Percentiles rank a stretch among this genome's conserved stretches.
Conservation (phyloP, 2,113 vertebrate species). For the Vidua macroura region DNA sequence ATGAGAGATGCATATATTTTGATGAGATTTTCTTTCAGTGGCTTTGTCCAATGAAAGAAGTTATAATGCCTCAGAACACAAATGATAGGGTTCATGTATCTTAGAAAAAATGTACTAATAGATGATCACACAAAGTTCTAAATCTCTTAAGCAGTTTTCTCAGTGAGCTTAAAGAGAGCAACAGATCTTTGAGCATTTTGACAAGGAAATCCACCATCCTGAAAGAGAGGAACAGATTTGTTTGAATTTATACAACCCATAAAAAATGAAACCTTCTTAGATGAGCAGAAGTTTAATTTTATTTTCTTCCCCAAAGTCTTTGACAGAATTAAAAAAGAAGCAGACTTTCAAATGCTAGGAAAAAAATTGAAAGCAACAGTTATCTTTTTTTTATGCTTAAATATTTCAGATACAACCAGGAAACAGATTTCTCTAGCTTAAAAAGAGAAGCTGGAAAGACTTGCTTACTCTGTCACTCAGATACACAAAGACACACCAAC, state of each 20-base stretch:
- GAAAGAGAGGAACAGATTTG: conserved; percentile 72
- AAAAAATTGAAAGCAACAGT: conserved; percentile 60
- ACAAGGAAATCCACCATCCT: conserved; percentile 58
- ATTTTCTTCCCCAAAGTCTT: conserved; percentile 37
- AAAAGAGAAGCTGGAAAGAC: conserved; percentile 54
- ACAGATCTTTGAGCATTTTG: conserved; percentile 60
- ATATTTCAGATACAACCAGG: conserved; percentile 54
- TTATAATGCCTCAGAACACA: not conserved
- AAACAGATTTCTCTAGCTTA: conserved; percentile 63
- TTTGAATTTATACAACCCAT: conserved; percentile 60
- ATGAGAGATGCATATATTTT: not conserved
- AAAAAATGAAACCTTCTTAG: conserved; percentile 20
- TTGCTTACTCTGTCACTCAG: conserved; percentile 46
- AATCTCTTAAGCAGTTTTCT: not conserved
- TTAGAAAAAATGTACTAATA: not conserved
- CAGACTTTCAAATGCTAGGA: conserved; percentile 68
- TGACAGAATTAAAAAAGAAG: conserved; percentile 67
- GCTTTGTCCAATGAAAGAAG: not conserved
- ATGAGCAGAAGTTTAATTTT: conserved; percentile 56
- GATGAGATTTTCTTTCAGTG: not conserved
- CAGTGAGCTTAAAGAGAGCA: conserved; percentile 60
- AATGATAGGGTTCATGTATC: not conserved
- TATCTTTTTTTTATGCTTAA: conserved; percentile 32
- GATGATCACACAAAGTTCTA: not conserved
- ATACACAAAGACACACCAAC: not conserved